phyloP scores from a whole-genome alignment of 2,888 invertebrate genomes.

The Druceiella hillmani region DNA sequence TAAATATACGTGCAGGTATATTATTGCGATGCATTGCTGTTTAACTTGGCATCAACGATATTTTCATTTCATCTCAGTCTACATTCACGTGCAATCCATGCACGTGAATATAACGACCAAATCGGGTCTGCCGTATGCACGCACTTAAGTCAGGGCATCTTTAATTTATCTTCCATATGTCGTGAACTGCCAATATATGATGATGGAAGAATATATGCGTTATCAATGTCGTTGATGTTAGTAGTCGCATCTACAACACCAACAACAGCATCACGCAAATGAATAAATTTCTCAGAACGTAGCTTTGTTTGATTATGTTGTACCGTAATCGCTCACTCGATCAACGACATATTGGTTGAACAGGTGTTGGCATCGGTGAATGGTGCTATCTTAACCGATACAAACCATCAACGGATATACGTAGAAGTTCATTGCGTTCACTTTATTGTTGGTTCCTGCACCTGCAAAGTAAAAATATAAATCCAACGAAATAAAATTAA shows the following conservation, averaged over 20 bases:
- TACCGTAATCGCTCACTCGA: background rate
- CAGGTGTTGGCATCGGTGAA: background rate
- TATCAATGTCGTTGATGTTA: background rate
- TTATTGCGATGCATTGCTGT: background rate
- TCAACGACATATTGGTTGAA: background rate
- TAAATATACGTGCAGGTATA: background rate
- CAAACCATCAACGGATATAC: background rate
- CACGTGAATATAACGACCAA: background rate
- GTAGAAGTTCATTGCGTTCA: background rate
- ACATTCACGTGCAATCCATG: too few species aligned
- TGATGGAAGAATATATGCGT: background rate
- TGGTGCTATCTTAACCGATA: background rate
- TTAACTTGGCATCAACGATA: background rate
- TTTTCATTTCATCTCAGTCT: background rate
- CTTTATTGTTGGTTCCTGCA: background rate
- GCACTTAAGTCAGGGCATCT: background rate
- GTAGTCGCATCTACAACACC: background rate
- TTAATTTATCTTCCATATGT: too few species aligned
- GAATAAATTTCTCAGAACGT: conserved; percentile 1
- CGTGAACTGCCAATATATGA: conserved; percentile 1
- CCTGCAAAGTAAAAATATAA: too few species aligned
- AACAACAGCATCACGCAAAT: background rate
- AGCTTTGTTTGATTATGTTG: background rate
- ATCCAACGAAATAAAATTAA: too few species aligned
- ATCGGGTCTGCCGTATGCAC: background rate